Evolutionary conservation across 2,113 vertebrate species (phyloP).

Genomic region (Myiopsitta monachus): DNA sequence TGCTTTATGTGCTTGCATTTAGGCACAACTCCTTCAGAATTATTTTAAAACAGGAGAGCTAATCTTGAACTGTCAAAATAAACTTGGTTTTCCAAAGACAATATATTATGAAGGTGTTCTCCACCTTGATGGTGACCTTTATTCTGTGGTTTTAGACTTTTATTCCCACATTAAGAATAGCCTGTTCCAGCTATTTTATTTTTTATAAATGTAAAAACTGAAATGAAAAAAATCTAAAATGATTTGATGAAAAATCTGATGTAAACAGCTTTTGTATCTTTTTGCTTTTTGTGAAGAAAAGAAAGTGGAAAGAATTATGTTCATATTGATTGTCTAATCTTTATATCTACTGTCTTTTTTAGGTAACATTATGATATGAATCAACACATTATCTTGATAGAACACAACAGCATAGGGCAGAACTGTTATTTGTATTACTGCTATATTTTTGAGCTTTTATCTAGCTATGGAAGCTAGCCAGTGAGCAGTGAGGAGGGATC

Average conservation of each 20-base stretch:
- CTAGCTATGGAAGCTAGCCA: background rate
- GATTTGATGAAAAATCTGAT: background rate
- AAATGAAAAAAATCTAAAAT: background rate
- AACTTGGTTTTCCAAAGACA: background rate
- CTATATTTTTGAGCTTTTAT: background rate
- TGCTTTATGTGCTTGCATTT: background rate
- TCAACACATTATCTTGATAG: background rate
- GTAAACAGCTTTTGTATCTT: background rate
- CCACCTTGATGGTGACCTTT: background rate
- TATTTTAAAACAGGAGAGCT: background rate
- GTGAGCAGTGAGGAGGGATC: background rate
- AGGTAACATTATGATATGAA: background rate
- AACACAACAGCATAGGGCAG: background rate
- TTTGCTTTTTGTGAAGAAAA: background rate
- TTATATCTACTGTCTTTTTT: background rate
- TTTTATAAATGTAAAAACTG: background rate
- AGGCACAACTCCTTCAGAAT: background rate
- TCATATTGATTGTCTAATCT: background rate
- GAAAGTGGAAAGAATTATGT: background rate
- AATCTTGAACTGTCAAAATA: conserved; percentile 11
- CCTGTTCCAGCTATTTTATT: background rate
- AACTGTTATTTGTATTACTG: background rate
- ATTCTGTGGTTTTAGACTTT: background rate
- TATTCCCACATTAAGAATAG: background rate
- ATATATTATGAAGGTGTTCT: background rate